Evolutionary conservation across 2,797 vertebrate species (phyloP).

Genomic region (Malacoraja senta): DNA sequence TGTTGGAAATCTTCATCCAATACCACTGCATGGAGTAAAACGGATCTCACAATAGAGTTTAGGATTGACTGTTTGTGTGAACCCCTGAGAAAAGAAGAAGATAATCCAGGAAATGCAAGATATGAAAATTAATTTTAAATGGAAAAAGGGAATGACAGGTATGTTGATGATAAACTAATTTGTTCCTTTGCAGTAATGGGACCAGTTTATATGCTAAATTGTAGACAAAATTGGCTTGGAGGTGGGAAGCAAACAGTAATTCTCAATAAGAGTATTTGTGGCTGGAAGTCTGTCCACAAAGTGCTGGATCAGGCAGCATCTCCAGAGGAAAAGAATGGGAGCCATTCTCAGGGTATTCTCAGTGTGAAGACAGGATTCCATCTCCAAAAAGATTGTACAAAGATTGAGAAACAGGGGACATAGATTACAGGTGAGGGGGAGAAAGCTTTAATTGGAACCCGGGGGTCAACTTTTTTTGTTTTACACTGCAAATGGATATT

Average conservation of each 20-base stretch:
- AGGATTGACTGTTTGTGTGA: not conserved
- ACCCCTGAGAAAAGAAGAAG: not conserved
- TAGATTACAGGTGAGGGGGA: too few relatives aligned
- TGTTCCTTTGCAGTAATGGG: not conserved
- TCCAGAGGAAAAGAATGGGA: too few relatives aligned
- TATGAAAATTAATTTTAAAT: not conserved
- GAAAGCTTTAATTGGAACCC: too few relatives aligned
- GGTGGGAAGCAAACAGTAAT: not conserved
- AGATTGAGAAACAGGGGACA: too few relatives aligned
- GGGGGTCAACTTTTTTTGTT: too few relatives aligned
- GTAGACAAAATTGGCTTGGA: not conserved
- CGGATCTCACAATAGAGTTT: not conserved
- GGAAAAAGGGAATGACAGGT: not conserved
- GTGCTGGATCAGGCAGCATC: too few relatives aligned
- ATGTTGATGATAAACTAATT: not conserved
- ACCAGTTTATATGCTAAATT: not conserved
- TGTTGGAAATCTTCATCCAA: constrained; percentile 17
- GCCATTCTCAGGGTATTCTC: too few relatives aligned
- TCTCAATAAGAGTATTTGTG: too few relatives aligned
- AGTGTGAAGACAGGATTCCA: too few relatives aligned
- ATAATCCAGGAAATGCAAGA: not conserved
- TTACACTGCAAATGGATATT: too few relatives aligned
- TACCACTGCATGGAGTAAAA: constrained; percentile 15
- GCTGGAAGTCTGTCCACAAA: too few relatives aligned
- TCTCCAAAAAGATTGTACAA: too few relatives aligned